Conservation (phyloP, 1,140 invertebrate genomes). For the Hyposmocoma kahamanoa region DNA sequence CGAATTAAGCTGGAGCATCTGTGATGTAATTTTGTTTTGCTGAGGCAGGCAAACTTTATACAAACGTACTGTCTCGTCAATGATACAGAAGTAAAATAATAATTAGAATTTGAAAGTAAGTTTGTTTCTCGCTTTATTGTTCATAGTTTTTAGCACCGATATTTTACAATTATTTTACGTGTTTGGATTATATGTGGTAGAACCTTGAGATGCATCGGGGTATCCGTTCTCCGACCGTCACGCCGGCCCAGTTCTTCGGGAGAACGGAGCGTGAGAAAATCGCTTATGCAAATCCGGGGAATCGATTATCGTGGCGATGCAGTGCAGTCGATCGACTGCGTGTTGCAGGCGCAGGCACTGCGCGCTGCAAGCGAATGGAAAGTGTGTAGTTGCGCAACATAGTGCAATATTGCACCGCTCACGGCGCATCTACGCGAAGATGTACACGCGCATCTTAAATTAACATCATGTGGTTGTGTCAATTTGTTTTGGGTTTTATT, state of each 20-base stretch:
- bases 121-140: too few relatives aligned
- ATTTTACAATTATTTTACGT: too few relatives aligned
- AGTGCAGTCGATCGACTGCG: constrained; percentile 18
- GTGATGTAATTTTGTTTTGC: constrained; percentile 20
- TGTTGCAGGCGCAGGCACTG: constrained; percentile 2
- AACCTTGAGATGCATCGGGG: constrained; percentile 23
- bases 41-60: constrained; percentile 15
- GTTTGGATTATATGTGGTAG: too few relatives aligned
- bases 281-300: constrained; percentile 60
- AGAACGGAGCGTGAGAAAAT: constrained; percentile 54
- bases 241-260: constrained; percentile 43
- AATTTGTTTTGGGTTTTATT: too few relatives aligned
- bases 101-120: too few relatives aligned
- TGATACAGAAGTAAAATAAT: too few relatives aligned
- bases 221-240: constrained; percentile 49
- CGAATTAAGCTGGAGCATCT: neutral
- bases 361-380: constrained; percentile 42
- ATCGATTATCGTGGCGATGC: constrained; percentile 55
- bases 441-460: neutral
- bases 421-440: too few relatives aligned
- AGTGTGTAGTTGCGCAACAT: constrained; percentile 45
- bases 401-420: neutral
- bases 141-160: too few relatives aligned
- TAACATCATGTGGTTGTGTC: too few relatives aligned
- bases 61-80: too few relatives aligned